These are phyloP conservation scores for Montipora efflorescens DNA, from an alignment of 64 coral and sea anemone genomes.

Conservation along the genomic window DNA sequence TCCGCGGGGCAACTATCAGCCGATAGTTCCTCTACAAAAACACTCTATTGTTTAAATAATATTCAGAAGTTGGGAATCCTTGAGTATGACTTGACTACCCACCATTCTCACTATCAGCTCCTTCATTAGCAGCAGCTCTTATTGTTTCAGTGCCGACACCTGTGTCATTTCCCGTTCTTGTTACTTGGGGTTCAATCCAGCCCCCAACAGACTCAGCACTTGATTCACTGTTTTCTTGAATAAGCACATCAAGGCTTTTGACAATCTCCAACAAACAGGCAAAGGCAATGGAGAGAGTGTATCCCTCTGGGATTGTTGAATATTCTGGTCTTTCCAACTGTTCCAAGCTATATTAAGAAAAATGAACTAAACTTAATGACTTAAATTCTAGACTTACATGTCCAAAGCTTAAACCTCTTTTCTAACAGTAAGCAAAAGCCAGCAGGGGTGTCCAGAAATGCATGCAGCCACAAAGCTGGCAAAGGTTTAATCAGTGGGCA, in stretches of 20 bases:
- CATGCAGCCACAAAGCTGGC: no score
- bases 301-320: slow-evolving; percentile 88
- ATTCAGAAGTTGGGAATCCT: background rate
- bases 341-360: slow-evolving; percentile 78
- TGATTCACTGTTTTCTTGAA: slow-evolving; percentile 41
- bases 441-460: no score
- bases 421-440: no score
- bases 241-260: slow-evolving; percentile 84
- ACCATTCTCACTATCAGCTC: slow-evolving; percentile 74
- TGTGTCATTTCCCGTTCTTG: slow-evolving; percentile 65
- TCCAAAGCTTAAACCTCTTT: no score
- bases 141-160: slow-evolving; percentile 91
- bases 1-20: no score
- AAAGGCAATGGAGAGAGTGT: slow-evolving; percentile 94
- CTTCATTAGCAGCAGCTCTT: slow-evolving; percentile 67
- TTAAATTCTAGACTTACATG: no score
- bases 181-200: slow-evolving; percentile 90
- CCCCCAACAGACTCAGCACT: slow-evolving; percentile 63
- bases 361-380: background rate
- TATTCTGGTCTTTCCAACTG: slow-evolving; percentile 84
- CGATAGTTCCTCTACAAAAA: no score
- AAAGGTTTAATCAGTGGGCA: no score
- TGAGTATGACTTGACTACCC: background rate
- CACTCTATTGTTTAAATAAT: no score
- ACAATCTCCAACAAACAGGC: slow-evolving; percentile 92